These are phyloP conservation scores for Arenicola marina DNA, from an alignment of 2,888 invertebrate species.

Conservation along the genomic window DNA sequence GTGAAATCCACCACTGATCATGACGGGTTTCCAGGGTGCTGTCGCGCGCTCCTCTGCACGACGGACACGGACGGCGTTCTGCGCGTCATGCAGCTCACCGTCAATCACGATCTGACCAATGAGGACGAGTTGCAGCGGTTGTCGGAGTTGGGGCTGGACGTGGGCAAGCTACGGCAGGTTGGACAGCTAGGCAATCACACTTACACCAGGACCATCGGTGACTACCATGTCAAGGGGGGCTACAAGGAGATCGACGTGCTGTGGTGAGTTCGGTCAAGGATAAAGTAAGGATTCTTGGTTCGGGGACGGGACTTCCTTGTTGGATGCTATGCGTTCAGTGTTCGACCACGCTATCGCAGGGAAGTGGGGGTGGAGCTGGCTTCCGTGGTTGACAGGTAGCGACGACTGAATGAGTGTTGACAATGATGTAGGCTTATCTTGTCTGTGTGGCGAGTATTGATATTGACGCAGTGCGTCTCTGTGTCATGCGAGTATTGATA, in stretches of 20 bases:
- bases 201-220: conserved; percentile 84
- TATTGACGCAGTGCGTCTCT: too few species aligned
- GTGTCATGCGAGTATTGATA: too few species aligned
- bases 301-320: too few species aligned
- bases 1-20: too few species aligned
- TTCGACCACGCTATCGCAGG: too few species aligned
- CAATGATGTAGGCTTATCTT: too few species aligned
- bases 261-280: conserved; percentile 47
- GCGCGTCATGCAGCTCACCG: conserved; percentile 78
- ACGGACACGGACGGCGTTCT: conserved; percentile 78
- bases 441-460: too few species aligned
- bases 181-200: conserved; percentile 69
- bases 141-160: conserved; percentile 75
- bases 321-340: too few species aligned
- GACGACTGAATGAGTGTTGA: too few species aligned
- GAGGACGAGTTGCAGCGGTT: conserved; percentile 82
- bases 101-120: conserved; percentile 83
- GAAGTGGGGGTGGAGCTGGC: too few species aligned
- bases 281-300: too few species aligned
- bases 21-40: conserved; percentile 66
- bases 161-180: conserved; percentile 72
- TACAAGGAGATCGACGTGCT: conserved; percentile 82
- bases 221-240: conserved; percentile 83
- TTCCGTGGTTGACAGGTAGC: too few species aligned
- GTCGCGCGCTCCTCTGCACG: conserved; percentile 79